Base-by-base conservation (phyloP, 2,113 vertebrate genomes). In the Pan paniscus region DNA sequence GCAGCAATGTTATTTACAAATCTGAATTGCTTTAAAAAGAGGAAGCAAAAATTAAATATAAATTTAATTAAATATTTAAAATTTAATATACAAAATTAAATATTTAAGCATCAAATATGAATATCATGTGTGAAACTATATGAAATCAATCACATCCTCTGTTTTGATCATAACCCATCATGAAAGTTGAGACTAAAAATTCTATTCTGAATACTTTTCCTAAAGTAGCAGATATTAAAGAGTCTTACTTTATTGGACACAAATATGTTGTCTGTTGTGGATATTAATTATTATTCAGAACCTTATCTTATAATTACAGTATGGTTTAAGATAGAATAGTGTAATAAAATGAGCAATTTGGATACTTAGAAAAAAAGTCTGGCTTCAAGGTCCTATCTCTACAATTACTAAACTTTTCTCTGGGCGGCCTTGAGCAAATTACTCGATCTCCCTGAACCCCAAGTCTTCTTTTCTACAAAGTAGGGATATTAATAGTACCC, bases 11-110 rank as follows among this genome's bases (percentile, higher is more conserved):
- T 68, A 91, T 93, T 93, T 89, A 64, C 22, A 92, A 55, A 84
- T 46, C 73, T 96, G 52, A 94, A 25, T 87, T 90, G 83, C 18
- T 94, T 89, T 80, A 52, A 85, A 89, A 94, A 94, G 18, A 88
- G 12, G 35, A 73, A 80, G n/a, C 6, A 90, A 81, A 75, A 67
- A 6, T 6, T 35, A 88, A 93, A 35, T n/a, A 83, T 88, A 38
- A 23, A 16, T 94, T 32, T 32, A 64, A 64, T 64, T 64, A 64
- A 64, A 64, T 30, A 64, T 64, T 64, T 64, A 64, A 64, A 64
- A 32, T 30, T 64, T 64, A 32, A 64, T 32, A 32, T 64, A 64
- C 27, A 32, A 30, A 64, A 64, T 64, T 32, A 64, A 64, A 32
- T 64, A 32, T 14, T 30, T 64, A 64, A 64, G 86, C 52, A 6